These are phyloP conservation scores for Dryas iulia DNA, from an alignment of 1,140 invertebrate species.

Conservation along the genomic window DNA sequence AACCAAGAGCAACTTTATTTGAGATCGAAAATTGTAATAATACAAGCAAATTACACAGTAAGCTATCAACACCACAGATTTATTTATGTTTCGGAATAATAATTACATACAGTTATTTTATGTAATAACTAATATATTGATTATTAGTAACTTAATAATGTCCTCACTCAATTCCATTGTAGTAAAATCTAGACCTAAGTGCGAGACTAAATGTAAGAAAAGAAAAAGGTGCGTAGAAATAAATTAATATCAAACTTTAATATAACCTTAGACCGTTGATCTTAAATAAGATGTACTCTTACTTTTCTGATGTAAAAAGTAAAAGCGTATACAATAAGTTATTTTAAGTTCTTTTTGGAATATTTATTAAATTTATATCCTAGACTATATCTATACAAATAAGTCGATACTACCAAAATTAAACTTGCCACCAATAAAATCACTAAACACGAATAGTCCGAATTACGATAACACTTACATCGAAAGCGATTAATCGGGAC, in stretches of 20 bases:
- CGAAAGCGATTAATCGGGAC: slow-evolving; percentile 9
- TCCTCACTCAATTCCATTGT: background rate
- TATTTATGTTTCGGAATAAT: background rate
- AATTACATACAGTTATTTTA: background rate
- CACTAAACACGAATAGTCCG: background rate
- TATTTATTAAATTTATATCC: background rate
- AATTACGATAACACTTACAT: background rate
- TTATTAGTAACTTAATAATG: background rate
- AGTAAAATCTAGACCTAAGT: background rate
- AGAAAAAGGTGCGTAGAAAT: background rate
- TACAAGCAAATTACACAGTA: background rate
- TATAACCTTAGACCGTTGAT: slow-evolving; percentile 1
- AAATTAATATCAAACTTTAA: background rate
- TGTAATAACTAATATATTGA: background rate
- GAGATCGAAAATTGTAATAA: background rate
- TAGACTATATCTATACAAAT: slow-evolving; percentile 1
- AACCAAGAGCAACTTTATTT: background rate
- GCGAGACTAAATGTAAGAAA: background rate
- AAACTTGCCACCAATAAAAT: slow-evolving; percentile 3
- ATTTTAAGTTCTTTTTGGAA: background rate
- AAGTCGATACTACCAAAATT: background rate
- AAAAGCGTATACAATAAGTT: background rate
- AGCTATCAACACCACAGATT: background rate
- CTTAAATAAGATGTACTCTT: background rate
- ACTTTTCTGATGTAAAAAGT: background rate